Percentiles rank a stretch among this genome's conserved stretches.
Conservation (phyloP, 2,888 invertebrate species). For the Brenthis daphne region DNA sequence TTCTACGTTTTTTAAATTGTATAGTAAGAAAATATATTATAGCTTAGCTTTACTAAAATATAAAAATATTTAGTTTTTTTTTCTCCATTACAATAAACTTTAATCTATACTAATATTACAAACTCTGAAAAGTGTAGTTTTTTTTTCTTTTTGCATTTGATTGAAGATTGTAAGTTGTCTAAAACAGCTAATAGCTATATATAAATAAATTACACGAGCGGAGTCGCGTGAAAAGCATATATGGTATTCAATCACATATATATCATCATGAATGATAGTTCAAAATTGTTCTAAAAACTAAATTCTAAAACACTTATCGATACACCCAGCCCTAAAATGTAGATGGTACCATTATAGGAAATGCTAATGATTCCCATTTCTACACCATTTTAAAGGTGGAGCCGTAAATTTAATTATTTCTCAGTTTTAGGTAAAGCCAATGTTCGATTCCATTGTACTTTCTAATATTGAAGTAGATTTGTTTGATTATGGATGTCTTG, state of each 20-base stretch:
- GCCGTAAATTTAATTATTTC: slow-evolving; percentile 63
- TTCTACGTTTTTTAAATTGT: not conserved
- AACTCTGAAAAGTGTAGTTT: no score
- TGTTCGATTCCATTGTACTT: slow-evolving; percentile 24
- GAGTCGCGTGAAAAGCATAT: no score
- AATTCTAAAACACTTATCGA: not conserved
- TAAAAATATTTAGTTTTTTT: no score
- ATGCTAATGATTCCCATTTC: slow-evolving; percentile 76
- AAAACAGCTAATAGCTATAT: no score
- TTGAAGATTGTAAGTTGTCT: no score
- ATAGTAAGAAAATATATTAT: not conserved
- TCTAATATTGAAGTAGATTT: slow-evolving; percentile 17
- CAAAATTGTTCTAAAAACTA: not conserved
- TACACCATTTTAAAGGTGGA: slow-evolving; percentile 62
- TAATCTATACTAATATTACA: no score
- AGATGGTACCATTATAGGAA: slow-evolving; percentile 64
- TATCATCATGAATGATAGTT: no score
- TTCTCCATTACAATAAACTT: no score
- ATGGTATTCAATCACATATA: no score
- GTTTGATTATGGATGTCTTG: slow-evolving; percentile 14
- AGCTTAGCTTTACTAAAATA: not conserved
- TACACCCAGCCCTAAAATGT: slow-evolving; percentile 24
- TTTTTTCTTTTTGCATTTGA: no score
- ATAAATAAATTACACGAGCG: no score
- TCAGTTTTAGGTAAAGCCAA: slow-evolving; percentile 38